Conservation (phyloP, 2,797 vertebrate species). For the Euphonia xanthogaster region DNA sequence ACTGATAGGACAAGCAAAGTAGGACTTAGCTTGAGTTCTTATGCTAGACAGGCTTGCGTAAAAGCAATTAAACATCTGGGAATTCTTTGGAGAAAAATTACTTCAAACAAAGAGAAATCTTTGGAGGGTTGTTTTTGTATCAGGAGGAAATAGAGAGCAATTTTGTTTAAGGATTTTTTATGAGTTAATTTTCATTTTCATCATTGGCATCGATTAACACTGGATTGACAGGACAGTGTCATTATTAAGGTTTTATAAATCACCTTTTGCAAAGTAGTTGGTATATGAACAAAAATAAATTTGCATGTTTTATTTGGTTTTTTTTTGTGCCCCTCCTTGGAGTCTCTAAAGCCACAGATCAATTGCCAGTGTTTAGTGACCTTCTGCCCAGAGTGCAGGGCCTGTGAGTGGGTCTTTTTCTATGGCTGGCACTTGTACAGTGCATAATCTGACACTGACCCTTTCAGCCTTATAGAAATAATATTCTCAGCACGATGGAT, state of each 20-base stretch:
- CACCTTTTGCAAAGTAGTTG: neutral
- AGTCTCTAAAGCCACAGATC: constrained; percentile 18
- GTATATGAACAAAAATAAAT: neutral
- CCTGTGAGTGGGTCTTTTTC: neutral
- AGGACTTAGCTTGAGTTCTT: neutral
- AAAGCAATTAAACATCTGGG: neutral
- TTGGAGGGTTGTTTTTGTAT: neutral
- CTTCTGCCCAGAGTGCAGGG: neutral
- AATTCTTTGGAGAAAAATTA: neutral
- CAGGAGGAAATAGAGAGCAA: neutral
- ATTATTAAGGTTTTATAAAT: neutral
- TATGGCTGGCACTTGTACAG: neutral
- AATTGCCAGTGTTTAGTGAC: constrained; percentile 36
- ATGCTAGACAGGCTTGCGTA: neutral
- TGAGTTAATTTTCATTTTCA: neutral
- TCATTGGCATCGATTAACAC: neutral
- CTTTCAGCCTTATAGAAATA: constrained; percentile 1
- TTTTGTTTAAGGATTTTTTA: neutral
- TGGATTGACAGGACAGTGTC: neutral
- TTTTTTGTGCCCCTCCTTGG: neutral
- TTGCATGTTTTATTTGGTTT: neutral
- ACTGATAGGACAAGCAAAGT: neutral
- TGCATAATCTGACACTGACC: constrained; percentile 20
- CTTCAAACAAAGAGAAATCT: neutral
- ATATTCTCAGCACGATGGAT: constrained; percentile 6